Evolutionary conservation across 2,888 invertebrate genomes (phyloP).

Genomic region (Acheta domesticus): DNA sequence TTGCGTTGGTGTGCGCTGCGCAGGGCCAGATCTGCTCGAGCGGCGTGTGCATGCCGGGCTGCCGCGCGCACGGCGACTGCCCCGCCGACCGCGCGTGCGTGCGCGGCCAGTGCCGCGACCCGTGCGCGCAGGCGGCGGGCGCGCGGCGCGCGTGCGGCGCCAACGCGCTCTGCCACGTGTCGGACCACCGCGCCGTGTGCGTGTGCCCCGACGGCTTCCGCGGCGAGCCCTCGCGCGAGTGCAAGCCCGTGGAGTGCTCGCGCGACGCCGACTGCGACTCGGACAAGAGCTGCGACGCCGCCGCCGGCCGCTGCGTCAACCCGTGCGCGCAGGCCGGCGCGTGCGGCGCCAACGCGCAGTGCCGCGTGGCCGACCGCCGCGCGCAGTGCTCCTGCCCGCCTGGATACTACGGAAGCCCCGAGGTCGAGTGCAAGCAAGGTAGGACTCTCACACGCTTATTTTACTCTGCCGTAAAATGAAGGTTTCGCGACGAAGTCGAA

Average conservation of each 20-base stretch:
- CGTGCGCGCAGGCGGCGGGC: slow-evolving; percentile 51
- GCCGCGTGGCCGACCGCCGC: slow-evolving; percentile 69
- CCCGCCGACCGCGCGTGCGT: slow-evolving; percentile 71
- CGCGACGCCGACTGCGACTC: slow-evolving; percentile 71
- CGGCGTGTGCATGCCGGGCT: slow-evolving; percentile 74
- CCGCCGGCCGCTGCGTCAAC: slow-evolving; percentile 70
- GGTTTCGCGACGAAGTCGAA: no score
- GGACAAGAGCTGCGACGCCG: slow-evolving; percentile 69
- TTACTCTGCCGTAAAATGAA: background rate
- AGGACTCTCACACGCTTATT: slow-evolving; percentile 26
- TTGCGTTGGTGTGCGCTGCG: background rate
- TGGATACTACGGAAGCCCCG: slow-evolving; percentile 68
- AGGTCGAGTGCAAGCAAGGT: slow-evolving; percentile 64
- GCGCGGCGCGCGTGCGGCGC: slow-evolving; percentile 68
- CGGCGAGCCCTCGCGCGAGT: slow-evolving; percentile 73
- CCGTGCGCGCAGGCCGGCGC: slow-evolving; percentile 72
- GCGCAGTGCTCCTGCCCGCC: slow-evolving; percentile 76
- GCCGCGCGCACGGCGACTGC: slow-evolving; percentile 75
- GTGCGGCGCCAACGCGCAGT: slow-evolving; percentile 82
- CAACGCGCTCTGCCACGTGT: slow-evolving; percentile 74
- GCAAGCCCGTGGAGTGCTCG: slow-evolving; percentile 73
- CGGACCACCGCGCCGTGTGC: slow-evolving; percentile 79
- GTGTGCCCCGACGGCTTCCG: slow-evolving; percentile 82
- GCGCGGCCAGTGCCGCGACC: slow-evolving; percentile 64
- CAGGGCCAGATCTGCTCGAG: slow-evolving; percentile 33